Conservation (phyloP, 2,797 vertebrate species). For the Acanthis flammea region DNA sequence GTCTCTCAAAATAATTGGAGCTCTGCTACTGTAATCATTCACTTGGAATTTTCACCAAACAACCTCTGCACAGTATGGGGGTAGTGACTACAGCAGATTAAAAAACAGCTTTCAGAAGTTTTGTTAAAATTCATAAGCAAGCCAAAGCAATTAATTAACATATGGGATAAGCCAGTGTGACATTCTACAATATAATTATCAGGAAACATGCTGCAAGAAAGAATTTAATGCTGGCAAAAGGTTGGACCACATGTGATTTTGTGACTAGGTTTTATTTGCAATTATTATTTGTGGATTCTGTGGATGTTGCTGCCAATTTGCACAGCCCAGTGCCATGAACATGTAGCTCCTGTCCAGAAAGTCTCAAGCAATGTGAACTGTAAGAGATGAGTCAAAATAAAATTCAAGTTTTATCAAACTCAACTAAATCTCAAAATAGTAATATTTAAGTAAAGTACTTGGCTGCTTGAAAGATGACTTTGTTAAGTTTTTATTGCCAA, state of each 20-base stretch:
- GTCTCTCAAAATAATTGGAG: background rate
- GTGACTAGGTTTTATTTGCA: background rate
- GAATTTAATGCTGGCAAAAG: background rate
- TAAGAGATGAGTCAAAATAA: background rate
- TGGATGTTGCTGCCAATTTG: background rate
- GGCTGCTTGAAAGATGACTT: background rate
- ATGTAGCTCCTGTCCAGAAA: background rate
- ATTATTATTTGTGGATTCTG: background rate
- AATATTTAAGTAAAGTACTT: background rate
- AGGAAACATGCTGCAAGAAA: conserved; percentile 10
- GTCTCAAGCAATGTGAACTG: background rate
- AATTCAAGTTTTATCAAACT: background rate
- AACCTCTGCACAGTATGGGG: conserved; percentile 18
- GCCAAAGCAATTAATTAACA: conserved; percentile 54
- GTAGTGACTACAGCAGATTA: background rate
- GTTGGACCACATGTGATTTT: background rate
- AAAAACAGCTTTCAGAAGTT: conserved; percentile 22
- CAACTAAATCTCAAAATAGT: background rate
- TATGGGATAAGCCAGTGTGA: background rate
- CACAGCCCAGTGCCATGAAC: background rate
- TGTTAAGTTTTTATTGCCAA: background rate
- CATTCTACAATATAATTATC: conserved; percentile 9
- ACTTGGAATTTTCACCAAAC: background rate
- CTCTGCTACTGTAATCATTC: background rate
- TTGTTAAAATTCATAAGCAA: conserved; percentile 1